phyloP scores from a whole-genome alignment of 2,888 invertebrate species.

The Nemotelus nigrinus region DNA sequence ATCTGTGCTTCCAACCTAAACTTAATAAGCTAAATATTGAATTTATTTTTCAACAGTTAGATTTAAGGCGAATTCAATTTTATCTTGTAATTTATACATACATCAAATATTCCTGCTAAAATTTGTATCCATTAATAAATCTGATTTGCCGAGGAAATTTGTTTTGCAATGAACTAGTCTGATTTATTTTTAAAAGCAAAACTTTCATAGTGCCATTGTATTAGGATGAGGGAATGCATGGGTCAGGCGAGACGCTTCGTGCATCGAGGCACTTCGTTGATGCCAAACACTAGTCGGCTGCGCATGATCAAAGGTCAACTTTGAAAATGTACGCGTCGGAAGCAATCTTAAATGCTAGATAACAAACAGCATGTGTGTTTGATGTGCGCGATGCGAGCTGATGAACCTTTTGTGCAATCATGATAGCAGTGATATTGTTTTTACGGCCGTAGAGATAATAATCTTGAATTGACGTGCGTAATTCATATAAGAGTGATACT shows the following conservation, averaged over 20 bases:
- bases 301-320: slow-evolving; percentile 27
- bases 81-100: background rate
- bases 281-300: background rate
- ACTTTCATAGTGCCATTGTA: background rate
- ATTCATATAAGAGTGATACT: too few species aligned
- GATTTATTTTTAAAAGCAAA: slow-evolving; percentile 4
- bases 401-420: too few species aligned
- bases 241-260: background rate
- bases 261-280: background rate
- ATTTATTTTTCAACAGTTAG: too few species aligned
- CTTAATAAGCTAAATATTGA: too few species aligned
- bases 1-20: background rate
- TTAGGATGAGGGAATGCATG: background rate
- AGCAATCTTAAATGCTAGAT: background rate
- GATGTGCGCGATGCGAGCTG: background rate
- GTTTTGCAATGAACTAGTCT: slow-evolving; percentile 11
- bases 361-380: background rate
- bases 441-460: too few species aligned
- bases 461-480: too few species aligned
- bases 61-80: too few species aligned
- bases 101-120: background rate
- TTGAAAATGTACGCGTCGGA: background rate
- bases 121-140: slow-evolving; percentile 6
- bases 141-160: background rate
- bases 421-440: too few species aligned